phyloP scores from a whole-genome alignment of 2,797 vertebrate species.

The Lerista edwardsae region DNA sequence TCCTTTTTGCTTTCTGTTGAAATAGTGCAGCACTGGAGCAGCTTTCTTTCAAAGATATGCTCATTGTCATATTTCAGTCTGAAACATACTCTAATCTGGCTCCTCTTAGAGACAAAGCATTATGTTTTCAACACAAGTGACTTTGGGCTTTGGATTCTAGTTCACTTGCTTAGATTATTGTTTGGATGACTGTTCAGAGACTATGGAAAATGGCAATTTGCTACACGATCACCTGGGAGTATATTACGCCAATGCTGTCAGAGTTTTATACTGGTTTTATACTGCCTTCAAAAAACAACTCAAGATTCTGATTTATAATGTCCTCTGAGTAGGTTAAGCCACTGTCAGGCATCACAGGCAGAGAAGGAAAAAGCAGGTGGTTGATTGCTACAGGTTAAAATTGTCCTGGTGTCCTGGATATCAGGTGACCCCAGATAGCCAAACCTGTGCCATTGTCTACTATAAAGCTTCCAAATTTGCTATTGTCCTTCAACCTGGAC shows the following conservation, averaged over 20 bases:
- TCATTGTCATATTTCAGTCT: constrained; percentile 34
- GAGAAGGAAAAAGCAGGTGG: background rate
- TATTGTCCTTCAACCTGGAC: background rate
- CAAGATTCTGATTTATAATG: background rate
- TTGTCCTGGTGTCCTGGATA: background rate
- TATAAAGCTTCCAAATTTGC: background rate
- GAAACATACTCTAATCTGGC: constrained; percentile 17
- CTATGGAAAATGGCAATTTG: background rate
- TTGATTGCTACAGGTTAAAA: background rate
- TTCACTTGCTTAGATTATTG: constrained; percentile 41
- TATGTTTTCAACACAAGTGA: constrained; percentile 23
- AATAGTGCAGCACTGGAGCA: constrained; percentile 25
- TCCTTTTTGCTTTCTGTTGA: constrained; percentile 47
- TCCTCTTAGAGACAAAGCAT: constrained; percentile 21
- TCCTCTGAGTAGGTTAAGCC: background rate
- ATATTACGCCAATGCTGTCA: too few species aligned
- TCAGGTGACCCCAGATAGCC: background rate
- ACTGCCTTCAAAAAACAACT: background rate
- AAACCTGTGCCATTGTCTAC: background rate
- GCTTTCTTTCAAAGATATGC: constrained; percentile 40
- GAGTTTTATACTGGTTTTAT: too few species aligned
- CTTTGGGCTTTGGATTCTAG: constrained; percentile 36
- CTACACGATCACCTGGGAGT: background rate
- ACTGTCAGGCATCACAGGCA: background rate
- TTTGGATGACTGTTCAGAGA: background rate